Base-by-base conservation (phyloP, 1,140 invertebrate genomes). In the Caenorhabditis inopinata region DNA sequence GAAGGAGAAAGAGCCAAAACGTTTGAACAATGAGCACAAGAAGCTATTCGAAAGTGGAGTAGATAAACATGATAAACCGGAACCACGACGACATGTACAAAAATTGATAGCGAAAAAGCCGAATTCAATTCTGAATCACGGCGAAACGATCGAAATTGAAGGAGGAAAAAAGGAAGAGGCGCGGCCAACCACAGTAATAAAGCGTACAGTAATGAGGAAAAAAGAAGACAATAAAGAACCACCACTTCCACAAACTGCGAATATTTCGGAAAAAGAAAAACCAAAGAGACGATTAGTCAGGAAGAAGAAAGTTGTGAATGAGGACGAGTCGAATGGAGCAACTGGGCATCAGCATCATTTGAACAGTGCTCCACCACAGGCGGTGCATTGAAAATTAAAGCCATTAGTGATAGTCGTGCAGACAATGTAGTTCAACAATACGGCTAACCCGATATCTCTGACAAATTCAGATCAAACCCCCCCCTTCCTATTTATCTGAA, bases 1-100 rank as follows among this genome's bases (percentile, higher is more conserved):
- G n/a, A 68, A 68, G n/a, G 58, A 68, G 2, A 68, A 68, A 29
- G 58, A 68, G n/a, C 58, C 58, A 25, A 68, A 68, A 38, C 4
- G 32, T 5, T 38, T 68, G n/a, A 68, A 68, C 25, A 21, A 32
- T 9, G 58, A 68, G 16, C 32, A 38, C 27, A 68, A 42, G n/a
- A 68, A 68, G 32, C n/a, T 68, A 2, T 68, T 68, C 38, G 58
- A 68, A 29, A 68, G 38, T 38, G 58, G 58, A 21, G 9, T 6
- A 38, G n/a, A 5, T 2, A 18, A 2, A 42, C 38, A 42, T n/a
- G 32, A 68, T 2, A 53, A 23, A 3, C 29, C 53, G 32, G 27
- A 68, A 21, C 58, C 58, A 38, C 35, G 58, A 21, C 1, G 58
- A 42, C n/a, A 21, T 11, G 58, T 68, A 3, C 58, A 68, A 18